Base-by-base conservation (phyloP, 2,888 invertebrate genomes). In the Lasioglossum pauxillum region DNA sequence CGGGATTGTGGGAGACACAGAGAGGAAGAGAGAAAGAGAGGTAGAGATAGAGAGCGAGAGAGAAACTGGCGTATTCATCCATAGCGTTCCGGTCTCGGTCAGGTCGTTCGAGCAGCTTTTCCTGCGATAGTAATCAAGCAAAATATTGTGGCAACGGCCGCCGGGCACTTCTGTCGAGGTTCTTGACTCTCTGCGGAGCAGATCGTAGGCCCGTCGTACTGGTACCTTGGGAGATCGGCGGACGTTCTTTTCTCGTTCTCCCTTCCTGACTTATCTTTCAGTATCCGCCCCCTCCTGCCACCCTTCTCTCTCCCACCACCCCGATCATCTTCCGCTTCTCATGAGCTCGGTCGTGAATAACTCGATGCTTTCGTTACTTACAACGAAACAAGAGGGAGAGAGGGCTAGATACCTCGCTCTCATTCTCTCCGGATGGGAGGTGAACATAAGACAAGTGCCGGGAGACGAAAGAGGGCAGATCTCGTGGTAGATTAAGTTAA, bases 121-220 rank as follows among this genome's bases (percentile, higher is more conserved):
- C 93, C 93, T 89, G 91, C 92, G 92, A 93, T 93, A 92, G 93
- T 93, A 94, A 95, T 95, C 94, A 93, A 94, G 93, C 93, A 94
- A 95, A 94, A 94, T 94, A 94, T 95, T 94, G 93, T 93, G 93
- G 94, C 93, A 94, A 91, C 92, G 92, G 92, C 93, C 92, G 91
- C 91, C 92, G 82, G 91, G 93, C 91, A 91, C 85, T 90, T 89
- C 85, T 87, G 85, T 87, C 90, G 86, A 91, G 92, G 92, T 93
- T 93, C 93, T 94, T 93, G 94, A 94, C 93, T 94, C 93, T 92
- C 93, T 92, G 78, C 78, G 49, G 87, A 82, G 84, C 85, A 84
- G 53, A 53, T 90, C 85, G 78, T 23, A 82, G 89, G 91, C 89
- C 89, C 84, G 87, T 89, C 90, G 86, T 88, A 89, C 89, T 89